Evolutionary conservation across 2,797 vertebrate genomes (phyloP).

Genomic region (Microctenopoma lineatum): DNA sequence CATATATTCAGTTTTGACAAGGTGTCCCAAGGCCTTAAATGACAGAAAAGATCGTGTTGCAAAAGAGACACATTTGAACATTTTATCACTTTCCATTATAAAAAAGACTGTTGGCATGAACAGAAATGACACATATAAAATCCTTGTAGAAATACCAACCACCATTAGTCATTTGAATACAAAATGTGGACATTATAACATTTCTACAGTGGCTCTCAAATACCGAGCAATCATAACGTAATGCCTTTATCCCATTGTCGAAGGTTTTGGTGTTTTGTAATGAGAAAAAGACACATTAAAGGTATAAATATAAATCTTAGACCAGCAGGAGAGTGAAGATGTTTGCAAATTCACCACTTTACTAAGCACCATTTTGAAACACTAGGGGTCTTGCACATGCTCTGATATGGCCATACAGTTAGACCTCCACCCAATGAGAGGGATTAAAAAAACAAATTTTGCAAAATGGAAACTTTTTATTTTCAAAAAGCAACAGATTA

Average conservation of each 20-base stretch:
- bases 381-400: not conserved
- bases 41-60: conserved; percentile 31
- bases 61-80: conserved; percentile 37
- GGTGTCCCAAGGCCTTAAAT: conserved; percentile 38
- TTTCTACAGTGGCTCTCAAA: conserved; percentile 1
- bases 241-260: not conserved
- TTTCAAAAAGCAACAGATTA: conserved; percentile 99
- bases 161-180: conserved; percentile 10
- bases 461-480: conserved; percentile 99
- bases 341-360: not conserved
- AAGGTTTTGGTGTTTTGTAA: conserved; percentile 14
- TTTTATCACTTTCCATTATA: conserved; percentile 16
- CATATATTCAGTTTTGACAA: conserved; percentile 42
- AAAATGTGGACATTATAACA: conserved; percentile 14
- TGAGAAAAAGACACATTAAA: conserved; percentile 2
- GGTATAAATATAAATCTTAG: conserved; percentile 2
- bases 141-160: conserved; percentile 22
- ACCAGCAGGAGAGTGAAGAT: not conserved
- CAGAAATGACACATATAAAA: conserved; percentile 30
- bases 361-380: conserved; percentile 16
- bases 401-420: conserved; percentile 8
- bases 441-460: conserved; percentile 68
- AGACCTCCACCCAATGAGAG: conserved; percentile 59
- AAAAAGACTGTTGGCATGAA: conserved; percentile 14
- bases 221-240: not conserved